Percentiles rank a stretch among this genome's conserved stretches.
These are phyloP conservation scores for Drosophila flavopinicola DNA, from an alignment of 2,888 invertebrate species.

Conservation along the genomic window DNA sequence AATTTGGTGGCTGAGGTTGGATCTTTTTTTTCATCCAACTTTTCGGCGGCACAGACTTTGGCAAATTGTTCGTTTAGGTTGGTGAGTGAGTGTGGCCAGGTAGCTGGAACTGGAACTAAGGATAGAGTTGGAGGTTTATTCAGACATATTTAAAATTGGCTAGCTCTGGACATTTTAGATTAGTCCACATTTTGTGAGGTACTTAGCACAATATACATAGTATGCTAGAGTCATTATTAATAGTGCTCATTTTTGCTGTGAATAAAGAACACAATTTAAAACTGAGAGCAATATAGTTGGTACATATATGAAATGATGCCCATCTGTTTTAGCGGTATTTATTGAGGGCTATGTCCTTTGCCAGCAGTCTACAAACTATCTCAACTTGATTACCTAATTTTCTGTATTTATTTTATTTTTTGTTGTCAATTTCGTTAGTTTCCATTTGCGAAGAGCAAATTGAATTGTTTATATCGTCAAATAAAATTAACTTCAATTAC, in stretches of 20 bases:
- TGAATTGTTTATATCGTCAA: slow-evolving; percentile 47
- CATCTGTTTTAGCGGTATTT: too few species aligned
- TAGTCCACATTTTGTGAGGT: slow-evolving; percentile 4
- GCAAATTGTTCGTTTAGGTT: slow-evolving; percentile 47
- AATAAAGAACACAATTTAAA: too few species aligned
- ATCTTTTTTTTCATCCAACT: slow-evolving; percentile 9
- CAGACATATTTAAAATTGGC: background rate
- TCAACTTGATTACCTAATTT: background rate
- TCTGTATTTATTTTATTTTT: background rate
- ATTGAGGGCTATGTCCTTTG: too few species aligned
- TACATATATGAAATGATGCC: too few species aligned
- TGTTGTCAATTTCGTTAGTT: background rate
- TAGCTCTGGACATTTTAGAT: slow-evolving; percentile 11
- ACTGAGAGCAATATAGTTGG: too few species aligned
- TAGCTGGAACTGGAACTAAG: slow-evolving; percentile 18
- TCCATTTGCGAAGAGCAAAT: slow-evolving; percentile 18
- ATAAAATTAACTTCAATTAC: slow-evolving; percentile 58
- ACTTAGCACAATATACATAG: background rate
- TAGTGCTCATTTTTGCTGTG: too few species aligned
- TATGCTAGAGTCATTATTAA: too few species aligned
- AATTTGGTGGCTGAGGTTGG: slow-evolving; percentile 65
- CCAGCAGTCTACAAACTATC: too few species aligned
- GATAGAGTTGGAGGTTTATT: slow-evolving; percentile 1
- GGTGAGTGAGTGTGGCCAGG: slow-evolving; percentile 13
- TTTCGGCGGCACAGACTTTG: slow-evolving; percentile 47